These are phyloP conservation scores for Craseonycteris thonglongyai DNA, from an alignment of 2,113 vertebrate genomes.

Conservation along the genomic window DNA sequence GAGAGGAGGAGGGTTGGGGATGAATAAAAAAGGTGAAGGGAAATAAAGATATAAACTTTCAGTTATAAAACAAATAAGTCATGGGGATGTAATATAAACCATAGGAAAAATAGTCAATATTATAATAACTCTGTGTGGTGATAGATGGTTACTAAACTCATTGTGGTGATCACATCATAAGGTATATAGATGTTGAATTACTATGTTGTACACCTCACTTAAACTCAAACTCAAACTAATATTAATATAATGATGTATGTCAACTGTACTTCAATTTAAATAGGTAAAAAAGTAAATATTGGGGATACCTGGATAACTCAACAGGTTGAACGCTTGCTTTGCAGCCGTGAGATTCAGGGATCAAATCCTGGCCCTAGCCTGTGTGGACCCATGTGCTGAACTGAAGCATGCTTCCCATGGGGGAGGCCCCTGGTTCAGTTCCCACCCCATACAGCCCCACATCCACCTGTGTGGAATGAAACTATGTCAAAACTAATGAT, in stretches of 20 bases:
- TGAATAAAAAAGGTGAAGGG: not conserved
- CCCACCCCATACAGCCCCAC: too few species aligned
- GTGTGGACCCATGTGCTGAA: too few species aligned
- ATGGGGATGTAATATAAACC: not conserved
- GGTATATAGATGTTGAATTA: not conserved
- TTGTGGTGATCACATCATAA: not conserved
- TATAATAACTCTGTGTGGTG: not conserved
- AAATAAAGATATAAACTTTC: not conserved
- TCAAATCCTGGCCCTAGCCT: too few species aligned
- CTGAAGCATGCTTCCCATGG: too few species aligned
- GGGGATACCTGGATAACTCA: too few species aligned
- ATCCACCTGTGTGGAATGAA: too few species aligned
- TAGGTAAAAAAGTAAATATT: not conserved
- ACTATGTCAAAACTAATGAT: too few species aligned
- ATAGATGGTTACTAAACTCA: not conserved
- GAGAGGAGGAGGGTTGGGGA: not conserved
- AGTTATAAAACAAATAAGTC: not conserved
- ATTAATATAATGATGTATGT: not conserved
- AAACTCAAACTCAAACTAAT: too few species aligned
- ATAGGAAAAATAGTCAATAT: not conserved
- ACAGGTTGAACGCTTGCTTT: too few species aligned
- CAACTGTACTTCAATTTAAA: not conserved
- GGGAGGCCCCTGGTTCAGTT: too few species aligned
- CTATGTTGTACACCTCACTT: not conserved
- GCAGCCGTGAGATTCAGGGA: too few species aligned